Conservation (phyloP, 2,797 vertebrate genomes). For the Characodon lateralis region DNA sequence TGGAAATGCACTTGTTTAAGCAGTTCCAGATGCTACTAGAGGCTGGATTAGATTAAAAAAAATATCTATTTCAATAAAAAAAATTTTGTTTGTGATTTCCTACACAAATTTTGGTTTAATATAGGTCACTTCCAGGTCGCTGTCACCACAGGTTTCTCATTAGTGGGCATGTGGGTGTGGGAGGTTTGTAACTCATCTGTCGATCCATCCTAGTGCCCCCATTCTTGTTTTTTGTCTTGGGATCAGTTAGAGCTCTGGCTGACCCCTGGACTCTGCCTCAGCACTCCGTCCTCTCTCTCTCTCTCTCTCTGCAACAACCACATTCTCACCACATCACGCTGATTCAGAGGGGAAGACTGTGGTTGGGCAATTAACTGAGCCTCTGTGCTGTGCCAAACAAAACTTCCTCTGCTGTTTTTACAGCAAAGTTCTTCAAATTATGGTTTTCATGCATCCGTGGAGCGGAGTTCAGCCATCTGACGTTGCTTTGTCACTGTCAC, state of each 20-base stretch:
- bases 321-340: constrained; percentile 73
- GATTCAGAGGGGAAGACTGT: constrained; percentile 79
- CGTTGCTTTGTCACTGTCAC: constrained; percentile 68
- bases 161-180: constrained; percentile 64
- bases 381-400: constrained; percentile 77
- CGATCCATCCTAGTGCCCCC: constrained; percentile 45
- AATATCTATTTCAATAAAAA: constrained; percentile 43
- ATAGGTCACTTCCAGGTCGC: constrained; percentile 63
- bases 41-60: constrained; percentile 68
- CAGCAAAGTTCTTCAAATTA: constrained; percentile 77
- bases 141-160: constrained; percentile 63
- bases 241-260: constrained; percentile 66
- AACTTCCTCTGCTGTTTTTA: constrained; percentile 84
- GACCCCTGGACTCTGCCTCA: constrained; percentile 63
- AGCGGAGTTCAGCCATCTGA: constrained; percentile 58
- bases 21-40: constrained; percentile 71
- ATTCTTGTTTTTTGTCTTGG: constrained; percentile 51
- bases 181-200: constrained; percentile 49
- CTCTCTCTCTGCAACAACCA: constrained; percentile 62
- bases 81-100: constrained; percentile 58
- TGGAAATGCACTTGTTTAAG: constrained; percentile 67
- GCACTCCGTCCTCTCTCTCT: constrained; percentile 37
- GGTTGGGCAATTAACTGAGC: constrained; percentile 81
- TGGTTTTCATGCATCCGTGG: constrained; percentile 75
- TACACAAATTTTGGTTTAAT: constrained; percentile 62